These are phyloP conservation scores for human DNA, from an alignment of 2,113 vertebrate species.

Conservation along the genomic window DNA sequence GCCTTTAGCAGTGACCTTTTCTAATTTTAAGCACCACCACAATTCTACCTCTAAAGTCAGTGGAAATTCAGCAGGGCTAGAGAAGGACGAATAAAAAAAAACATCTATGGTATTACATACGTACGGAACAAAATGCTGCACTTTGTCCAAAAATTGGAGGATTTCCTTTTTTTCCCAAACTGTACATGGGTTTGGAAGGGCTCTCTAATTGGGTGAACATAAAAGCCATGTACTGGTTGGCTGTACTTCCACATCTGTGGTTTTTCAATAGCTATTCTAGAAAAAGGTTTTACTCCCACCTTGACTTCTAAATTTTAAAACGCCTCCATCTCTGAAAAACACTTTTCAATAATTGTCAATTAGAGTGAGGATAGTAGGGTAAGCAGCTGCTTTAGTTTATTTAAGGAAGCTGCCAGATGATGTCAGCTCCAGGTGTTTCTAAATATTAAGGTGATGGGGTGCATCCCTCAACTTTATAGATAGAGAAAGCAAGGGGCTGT, in stretches of 20 bases:
- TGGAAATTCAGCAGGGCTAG: background rate
- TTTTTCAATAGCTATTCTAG: conserved; percentile 14
- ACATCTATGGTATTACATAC: background rate
- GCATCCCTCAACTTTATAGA: background rate
- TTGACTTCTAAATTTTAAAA: conserved; percentile 44
- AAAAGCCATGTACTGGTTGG: background rate
- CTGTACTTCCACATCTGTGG: background rate
- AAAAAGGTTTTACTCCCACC: background rate
- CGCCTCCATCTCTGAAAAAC: background rate
- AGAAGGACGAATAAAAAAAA: background rate
- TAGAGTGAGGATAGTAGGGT: background rate
- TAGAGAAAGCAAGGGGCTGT: background rate
- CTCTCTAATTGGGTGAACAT: background rate
- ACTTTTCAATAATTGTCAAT: background rate
- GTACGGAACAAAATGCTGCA: background rate
- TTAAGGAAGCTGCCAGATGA: background rate
- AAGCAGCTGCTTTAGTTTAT: background rate
- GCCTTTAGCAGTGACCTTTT: background rate
- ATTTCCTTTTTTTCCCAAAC: background rate
- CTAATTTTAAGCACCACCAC: background rate
- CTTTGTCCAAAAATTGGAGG: background rate
- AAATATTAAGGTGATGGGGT: background rate
- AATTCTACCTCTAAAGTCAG: background rate
- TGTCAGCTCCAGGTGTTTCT: background rate
- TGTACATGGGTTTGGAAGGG: background rate